phyloP scores from a whole-genome alignment of 92 coral and sea anemone genomes.

The Diadumene lineata region DNA sequence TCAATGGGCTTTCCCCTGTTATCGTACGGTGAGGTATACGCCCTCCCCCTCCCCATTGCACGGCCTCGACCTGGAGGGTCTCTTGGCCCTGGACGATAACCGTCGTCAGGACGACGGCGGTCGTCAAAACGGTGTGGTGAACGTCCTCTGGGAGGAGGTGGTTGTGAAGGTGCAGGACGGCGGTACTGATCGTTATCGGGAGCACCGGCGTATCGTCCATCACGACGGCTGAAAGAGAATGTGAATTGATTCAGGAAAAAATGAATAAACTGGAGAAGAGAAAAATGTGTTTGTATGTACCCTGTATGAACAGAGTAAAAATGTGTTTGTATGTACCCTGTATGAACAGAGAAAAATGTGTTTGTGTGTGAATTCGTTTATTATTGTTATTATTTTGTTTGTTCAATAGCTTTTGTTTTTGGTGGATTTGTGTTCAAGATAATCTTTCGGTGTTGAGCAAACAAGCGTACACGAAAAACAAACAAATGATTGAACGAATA shows the following conservation, averaged over 20 bases:
- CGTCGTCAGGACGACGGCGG: conserved; percentile 73
- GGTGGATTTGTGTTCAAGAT: no score
- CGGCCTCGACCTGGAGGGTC: conserved; percentile 65
- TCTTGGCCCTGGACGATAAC: conserved; percentile 75
- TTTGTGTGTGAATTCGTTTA: no score
- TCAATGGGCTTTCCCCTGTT: conserved; percentile 73
- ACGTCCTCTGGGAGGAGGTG: conserved; percentile 47
- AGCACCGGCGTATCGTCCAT: conserved; percentile 43
- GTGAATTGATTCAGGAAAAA: neutral
- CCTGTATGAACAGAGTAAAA: no score
- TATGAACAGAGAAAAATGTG: no score
- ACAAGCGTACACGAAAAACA: no score
- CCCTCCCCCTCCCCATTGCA: conserved; percentile 67
- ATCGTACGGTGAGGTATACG: conserved; percentile 63
- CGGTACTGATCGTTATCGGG: conserved; percentile 73
- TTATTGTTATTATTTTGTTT: no score
- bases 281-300: no score
- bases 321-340: no score
- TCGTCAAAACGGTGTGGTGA: conserved; percentile 37
- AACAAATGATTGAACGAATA: no score
- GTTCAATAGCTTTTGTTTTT: no score
- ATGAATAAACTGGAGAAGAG: no score
- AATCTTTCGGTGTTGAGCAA: no score
- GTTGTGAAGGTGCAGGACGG: conserved; percentile 69
- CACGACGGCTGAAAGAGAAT: conserved; percentile 32